phyloP scores from a whole-genome alignment of 1,140 invertebrate genomes.

The Nebria ingens region DNA sequence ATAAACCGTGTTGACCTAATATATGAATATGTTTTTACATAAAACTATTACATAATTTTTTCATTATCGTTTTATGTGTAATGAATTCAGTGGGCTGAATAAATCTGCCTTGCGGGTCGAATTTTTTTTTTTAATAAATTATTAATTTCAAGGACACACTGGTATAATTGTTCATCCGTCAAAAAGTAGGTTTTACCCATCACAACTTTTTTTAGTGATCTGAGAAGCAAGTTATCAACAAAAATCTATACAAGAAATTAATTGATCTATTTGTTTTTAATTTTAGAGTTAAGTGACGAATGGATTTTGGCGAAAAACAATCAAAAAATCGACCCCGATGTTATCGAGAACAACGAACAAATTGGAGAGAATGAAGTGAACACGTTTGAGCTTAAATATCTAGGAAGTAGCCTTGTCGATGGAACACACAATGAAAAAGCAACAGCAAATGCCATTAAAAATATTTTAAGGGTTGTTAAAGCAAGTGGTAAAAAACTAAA shows the following conservation, averaged over 20 bases:
- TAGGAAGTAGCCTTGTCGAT: constrained; percentile 59
- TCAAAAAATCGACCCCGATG: constrained; percentile 41
- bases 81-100: too few species aligned
- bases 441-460: constrained; percentile 59
- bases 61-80: too few species aligned
- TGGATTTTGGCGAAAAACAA: constrained; percentile 60
- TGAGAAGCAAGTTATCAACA: constrained; percentile 8
- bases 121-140: too few species aligned
- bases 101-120: too few species aligned
- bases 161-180: too few species aligned
- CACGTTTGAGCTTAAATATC: constrained; percentile 60
- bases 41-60: too few species aligned
- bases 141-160: too few species aligned
- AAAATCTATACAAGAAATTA: neutral
- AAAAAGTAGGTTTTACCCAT: too few species aligned
- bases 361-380: constrained; percentile 45
- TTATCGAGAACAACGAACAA: constrained; percentile 40
- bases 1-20: too few species aligned
- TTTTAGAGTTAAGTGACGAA: constrained; percentile 67
- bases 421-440: constrained; percentile 48
- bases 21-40: too few species aligned
- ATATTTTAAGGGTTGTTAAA: constrained; percentile 53
- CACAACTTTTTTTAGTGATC: constrained; percentile 12
- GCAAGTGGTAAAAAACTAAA: constrained; percentile 57
- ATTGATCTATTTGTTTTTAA: constrained; percentile 18